Evolutionary conservation across 2,113 vertebrate genomes (phyloP), one percentile per base, ranked within the genome.

Genomic region (Semicossyphus pulcher): DNA sequence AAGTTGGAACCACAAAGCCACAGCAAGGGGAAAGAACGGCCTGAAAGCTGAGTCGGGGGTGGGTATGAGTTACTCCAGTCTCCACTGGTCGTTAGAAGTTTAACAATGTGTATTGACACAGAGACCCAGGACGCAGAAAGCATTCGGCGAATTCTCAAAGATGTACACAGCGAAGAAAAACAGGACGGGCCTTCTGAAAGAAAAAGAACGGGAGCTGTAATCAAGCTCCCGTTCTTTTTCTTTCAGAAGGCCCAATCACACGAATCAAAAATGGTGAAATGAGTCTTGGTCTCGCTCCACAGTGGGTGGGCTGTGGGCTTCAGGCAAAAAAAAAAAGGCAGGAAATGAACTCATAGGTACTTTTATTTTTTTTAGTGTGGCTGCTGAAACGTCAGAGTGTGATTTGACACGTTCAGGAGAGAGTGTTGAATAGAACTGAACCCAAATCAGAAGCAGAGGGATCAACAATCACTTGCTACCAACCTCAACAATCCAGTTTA

Each of bases 1-100:
- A 20, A 66, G 83, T 45, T 34, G 54, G 49, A 78, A 83, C 90
- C 92, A 89, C 91, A 91, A 90, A 91, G 82, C 90, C 91, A 86
- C 91, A 88, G 84, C 73, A 58, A 89, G 85, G 70, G 73, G 81
- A 87, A 83, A 62, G 74, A 81, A 64, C 31, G 15, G 86, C 10
- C 80, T 79, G 84, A 84, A 80, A 88, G 72, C 66, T 52, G 51
- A 80, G 69, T 80, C 44, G 81, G 72, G n/a, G 61, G 41, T 44
- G 74, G 83, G 84, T 90, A 78, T 81, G 68, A 87, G 76, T 89
- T 83, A 83, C 87, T 69, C 66, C 71, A 76, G 85, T 77, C 76
- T 84, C 74, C 76, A 74, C 67, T 70, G 81, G 66, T 76, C 21
- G 62, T 82, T 78, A 71, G 73, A 89, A 68, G 84, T 86, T 74